Evolutionary conservation across 64 coral and sea anemone species (phyloP).

Genomic region (Pocillopora damicornis): DNA sequence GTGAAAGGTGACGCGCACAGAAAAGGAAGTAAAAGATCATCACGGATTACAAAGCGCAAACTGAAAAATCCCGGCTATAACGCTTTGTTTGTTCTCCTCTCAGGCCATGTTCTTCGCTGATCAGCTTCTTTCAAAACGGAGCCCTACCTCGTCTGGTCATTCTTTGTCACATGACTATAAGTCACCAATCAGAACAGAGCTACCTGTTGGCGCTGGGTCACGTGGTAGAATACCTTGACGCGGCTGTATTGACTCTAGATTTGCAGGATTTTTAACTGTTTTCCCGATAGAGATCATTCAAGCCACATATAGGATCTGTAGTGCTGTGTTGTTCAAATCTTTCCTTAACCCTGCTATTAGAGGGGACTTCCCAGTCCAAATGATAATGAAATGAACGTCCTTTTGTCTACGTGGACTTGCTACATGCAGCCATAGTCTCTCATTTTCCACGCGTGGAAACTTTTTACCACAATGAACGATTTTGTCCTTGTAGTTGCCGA

Average conservation of each 20-base stretch:
- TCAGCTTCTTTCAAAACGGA: conserved; percentile 70
- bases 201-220: conserved; percentile 60
- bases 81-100: not conserved
- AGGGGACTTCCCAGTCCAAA: too few relatives aligned
- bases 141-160: conserved; percentile 50
- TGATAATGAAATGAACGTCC: too few relatives aligned
- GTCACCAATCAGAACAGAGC: conserved; percentile 74
- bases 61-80: too few relatives aligned
- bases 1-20: too few relatives aligned
- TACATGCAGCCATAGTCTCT: too few relatives aligned
- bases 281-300: not conserved
- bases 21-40: too few relatives aligned
- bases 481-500: too few relatives aligned
- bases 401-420: too few relatives aligned
- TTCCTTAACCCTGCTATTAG: not conserved
- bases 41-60: too few relatives aligned
- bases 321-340: not conserved
- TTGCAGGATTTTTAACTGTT: not conserved
- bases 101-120: conserved; percentile 98
- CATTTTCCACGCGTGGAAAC: too few relatives aligned
- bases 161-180: conserved; percentile 51
- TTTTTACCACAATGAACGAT: too few relatives aligned
- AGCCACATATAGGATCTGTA: too few relatives aligned
- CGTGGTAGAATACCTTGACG: conserved; percentile 38
- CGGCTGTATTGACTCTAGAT: not conserved